Conservation (phyloP, 2,888 invertebrate species). For the Morinoia aosen region DNA sequence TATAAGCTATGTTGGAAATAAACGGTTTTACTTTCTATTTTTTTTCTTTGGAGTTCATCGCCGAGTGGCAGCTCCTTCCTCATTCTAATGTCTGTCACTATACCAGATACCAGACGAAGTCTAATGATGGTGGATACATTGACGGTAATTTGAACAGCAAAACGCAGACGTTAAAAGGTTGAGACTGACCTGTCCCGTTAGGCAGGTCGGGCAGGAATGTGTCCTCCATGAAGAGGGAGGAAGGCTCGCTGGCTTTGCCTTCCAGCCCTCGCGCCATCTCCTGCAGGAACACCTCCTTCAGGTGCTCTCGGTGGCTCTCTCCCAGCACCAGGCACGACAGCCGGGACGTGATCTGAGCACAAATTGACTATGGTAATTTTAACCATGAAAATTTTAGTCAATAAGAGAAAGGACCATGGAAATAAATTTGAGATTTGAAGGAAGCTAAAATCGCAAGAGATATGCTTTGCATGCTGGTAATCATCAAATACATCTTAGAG, state of each 20-base stretch:
- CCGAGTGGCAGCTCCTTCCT: too few relatives aligned
- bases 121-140: too few relatives aligned
- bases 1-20: too few relatives aligned
- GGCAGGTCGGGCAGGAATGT: conserved; percentile 83
- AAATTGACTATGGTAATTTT: neutral
- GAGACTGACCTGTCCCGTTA: conserved; percentile 76
- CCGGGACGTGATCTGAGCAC: conserved; percentile 36
- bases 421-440: neutral
- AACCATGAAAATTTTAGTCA: too few relatives aligned
- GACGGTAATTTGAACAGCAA: too few relatives aligned
- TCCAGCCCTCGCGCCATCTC: conserved; percentile 79
- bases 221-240: conserved; percentile 83
- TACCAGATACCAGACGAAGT: too few relatives aligned
- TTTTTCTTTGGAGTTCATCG: too few relatives aligned
- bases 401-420: neutral
- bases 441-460: neutral
- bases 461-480: neutral
- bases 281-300: conserved; percentile 76
- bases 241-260: conserved; percentile 69
- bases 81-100: too few relatives aligned
- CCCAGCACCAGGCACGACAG: conserved; percentile 69
- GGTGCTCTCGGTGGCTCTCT: conserved; percentile 74
- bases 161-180: conserved; percentile 69
- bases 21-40: too few relatives aligned
- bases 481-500: neutral